phyloP scores from a whole-genome alignment of 1,140 invertebrate genomes.

The Globodera ellingtonae region DNA sequence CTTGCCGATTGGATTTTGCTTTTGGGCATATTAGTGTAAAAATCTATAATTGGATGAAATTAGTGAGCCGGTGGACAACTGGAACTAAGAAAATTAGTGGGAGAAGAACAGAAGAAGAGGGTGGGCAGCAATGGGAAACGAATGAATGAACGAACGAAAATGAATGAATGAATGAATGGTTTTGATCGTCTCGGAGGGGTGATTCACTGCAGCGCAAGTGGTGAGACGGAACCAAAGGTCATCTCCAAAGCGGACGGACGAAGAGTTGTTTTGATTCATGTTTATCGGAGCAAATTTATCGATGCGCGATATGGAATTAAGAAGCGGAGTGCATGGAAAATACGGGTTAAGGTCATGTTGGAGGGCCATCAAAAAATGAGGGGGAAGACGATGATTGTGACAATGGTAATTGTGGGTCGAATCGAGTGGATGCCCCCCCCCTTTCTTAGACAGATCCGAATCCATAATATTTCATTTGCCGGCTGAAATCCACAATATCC shows the following conservation, averaged over 20 bases:
- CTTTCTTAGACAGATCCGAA: too few relatives aligned
- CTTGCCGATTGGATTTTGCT: conserved; percentile 30
- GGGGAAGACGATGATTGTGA: too few relatives aligned
- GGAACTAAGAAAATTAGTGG: neutral
- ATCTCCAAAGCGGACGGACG: neutral
- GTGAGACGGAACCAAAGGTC: neutral
- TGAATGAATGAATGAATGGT: conserved; percentile 14
- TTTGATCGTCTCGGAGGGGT: neutral
- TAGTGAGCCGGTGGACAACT: neutral
- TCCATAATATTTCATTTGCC: too few relatives aligned
- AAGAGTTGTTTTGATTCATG: neutral
- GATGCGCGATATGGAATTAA: too few relatives aligned
- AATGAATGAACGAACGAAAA: conserved; percentile 3
- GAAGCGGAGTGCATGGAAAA: neutral
- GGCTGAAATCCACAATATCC: too few relatives aligned
- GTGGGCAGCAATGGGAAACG: neutral
- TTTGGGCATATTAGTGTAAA: conserved; percentile 13
- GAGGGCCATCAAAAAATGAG: neutral
- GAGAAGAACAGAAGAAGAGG: neutral
- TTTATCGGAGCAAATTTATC: neutral
- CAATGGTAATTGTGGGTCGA: too few relatives aligned
- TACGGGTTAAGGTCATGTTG: neutral
- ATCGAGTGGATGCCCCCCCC: too few relatives aligned
- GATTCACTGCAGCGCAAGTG: neutral
- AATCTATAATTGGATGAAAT: neutral